Evolutionary conservation across 2,888 invertebrate genomes (phyloP), one percentile per base, ranked within the genome.

Genomic region (Conistra vaccinii): DNA sequence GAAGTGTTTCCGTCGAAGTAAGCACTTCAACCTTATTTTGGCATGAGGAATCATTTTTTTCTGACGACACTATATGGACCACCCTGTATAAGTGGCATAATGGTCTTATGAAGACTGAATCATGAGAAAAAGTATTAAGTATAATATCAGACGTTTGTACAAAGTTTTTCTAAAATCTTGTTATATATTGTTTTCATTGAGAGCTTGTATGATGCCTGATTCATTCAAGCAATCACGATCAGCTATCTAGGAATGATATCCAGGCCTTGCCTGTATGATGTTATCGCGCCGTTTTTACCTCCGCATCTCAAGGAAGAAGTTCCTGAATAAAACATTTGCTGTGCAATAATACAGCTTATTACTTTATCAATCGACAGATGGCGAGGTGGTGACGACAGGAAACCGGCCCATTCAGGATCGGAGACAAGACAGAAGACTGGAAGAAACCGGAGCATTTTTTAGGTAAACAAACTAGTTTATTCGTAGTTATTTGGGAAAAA

Each of bases 301-400:
- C 55, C 65, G 45, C 23, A 29, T 55, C 66, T 35, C 45, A 58
- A 69, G 55, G 51, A 73, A 76, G 73, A 71, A 63, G 55, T 60
- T 62, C 53, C 60, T 80, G 84, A 73, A 85, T 86, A 83, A 83
- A 86, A 83, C 80, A 86, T 85, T 58, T 70, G 29, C 35, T 79
- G 73, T 84, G 83, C 79, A 86, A 78, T 86, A 83, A 86, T 83
- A 79, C 86, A 78, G 84, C 12, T 74, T 79, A 83, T 78, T 79
- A 72, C 84, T 79, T 74, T 72, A 79, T 83, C 80, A 86, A 67
- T 85, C 83, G 80, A 74, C 86, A 86, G 86, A 83, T 86, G 83
- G 84, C 65, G 85, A 67, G 78, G 23, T 32, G 63, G 14, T 32
- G 69, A 9, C 60, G 32, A n/a, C 55, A n/a, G 63, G 45, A 35